Evolutionary conservation across 2,113 vertebrate species (phyloP), one percentile per base, ranked within the genome.

Genomic region (Peromyscus maniculatus): DNA sequence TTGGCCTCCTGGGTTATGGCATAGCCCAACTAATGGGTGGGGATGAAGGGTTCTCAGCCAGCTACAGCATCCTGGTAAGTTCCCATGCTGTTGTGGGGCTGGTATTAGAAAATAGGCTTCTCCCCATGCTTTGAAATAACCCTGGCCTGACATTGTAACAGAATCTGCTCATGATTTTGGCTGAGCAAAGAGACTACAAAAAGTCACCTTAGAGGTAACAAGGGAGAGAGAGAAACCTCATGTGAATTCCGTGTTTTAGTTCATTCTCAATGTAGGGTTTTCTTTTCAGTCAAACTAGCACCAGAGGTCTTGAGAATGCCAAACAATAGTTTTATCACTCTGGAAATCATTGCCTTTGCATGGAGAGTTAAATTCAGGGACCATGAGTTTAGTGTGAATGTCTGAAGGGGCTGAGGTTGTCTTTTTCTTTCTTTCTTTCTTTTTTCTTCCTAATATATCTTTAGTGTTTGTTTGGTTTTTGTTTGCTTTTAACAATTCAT

Each of bases 401-500:
- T 83, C 80, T 93, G 86, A 96, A 74, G 64, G 95, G 67, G 92
- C 16, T 97, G 95, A 97, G 75, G 88, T 91, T 64, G 92, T 71
- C 43, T 8, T 7, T 17, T 19, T 9, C 8, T 13, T 9, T 13
- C 6, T 13, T 9, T 13, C 6, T 10, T 13, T 24, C 8, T 11
- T 22, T 24, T 21, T 26, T 21, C 13, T 3, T 33, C 46, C 95
- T 66, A 87, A 12, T 59, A 1, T 95, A 64, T 24, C n/a, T 46
- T n/a, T 93, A 79, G 33, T 97, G 71, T 89, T 92, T 97, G 92
- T 97, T 95, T 94, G 89, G 72, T 96, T 92, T 95, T 95, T 95
- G 87, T 98, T 97, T 96, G 92, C 97, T 94, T 97, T 96, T 87
- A 91, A 84, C 7, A 94, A 98, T 97, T 97, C 87, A 78, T 95